A percentile compares a stretch with the other conserved stretches of the same genome.
Evolutionary conservation across 2,113 vertebrate species (phyloP).

Genomic region (Melanotaenia duboulayi): DNA sequence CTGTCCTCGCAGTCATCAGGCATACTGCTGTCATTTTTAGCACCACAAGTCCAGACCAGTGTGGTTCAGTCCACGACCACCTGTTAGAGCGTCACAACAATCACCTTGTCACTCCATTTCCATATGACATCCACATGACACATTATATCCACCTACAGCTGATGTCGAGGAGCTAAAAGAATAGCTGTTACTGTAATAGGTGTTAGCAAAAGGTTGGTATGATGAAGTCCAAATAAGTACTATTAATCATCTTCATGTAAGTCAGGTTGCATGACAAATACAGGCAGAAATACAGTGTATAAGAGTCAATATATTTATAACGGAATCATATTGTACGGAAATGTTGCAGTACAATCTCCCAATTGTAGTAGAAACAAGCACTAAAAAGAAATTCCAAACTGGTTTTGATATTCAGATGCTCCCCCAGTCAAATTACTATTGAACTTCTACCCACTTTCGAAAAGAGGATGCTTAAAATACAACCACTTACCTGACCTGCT

Average conservation of each 20-base stretch:
- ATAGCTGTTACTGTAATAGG: neutral
- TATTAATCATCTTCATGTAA: neutral
- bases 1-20: slow-evolving; percentile 16
- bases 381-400: neutral
- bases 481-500: slow-evolving; percentile 7
- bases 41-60: slow-evolving; percentile 32
- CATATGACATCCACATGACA: slow-evolving; percentile 34
- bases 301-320: too few relatives aligned
- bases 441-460: slow-evolving; percentile 6
- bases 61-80: slow-evolving; percentile 31
- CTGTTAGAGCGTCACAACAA: slow-evolving; percentile 50
- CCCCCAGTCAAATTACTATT: slow-evolving; percentile 1
- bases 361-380: too few relatives aligned
- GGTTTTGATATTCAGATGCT: neutral
- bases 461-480: slow-evolving; percentile 17
- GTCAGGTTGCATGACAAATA: neutral
- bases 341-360: too few relatives aligned
- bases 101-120: slow-evolving; percentile 40
- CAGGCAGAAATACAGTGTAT: too few relatives aligned
- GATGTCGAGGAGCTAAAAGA: slow-evolving; percentile 2
- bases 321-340: too few relatives aligned
- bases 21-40: slow-evolving; percentile 63
- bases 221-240: neutral
- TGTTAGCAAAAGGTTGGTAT: neutral
- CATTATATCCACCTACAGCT: slow-evolving; percentile 3